Evolutionary conservation across 2,888 invertebrate species (phyloP).

Genomic region (Leptinotarsa peninsularis): DNA sequence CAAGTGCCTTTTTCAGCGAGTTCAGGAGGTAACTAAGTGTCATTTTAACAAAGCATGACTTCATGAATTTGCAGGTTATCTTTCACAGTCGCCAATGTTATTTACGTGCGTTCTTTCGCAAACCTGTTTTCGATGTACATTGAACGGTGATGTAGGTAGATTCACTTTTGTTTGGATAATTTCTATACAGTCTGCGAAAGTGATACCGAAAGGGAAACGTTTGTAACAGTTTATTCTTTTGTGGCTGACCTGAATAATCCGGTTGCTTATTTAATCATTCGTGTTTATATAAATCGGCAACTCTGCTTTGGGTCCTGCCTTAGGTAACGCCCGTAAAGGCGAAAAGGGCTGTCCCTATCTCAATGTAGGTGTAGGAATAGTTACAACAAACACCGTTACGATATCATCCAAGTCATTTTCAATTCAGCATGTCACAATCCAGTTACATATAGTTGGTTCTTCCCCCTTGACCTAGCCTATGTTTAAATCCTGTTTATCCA

Average conservation of each 20-base stretch:
- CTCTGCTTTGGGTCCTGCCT: constrained; percentile 55
- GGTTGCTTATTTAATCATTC: constrained; percentile 25
- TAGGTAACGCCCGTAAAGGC: constrained; percentile 61
- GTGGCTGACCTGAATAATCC: constrained; percentile 3
- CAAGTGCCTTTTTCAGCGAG: constrained; percentile 74
- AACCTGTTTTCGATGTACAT: constrained; percentile 45
- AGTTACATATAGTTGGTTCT: constrained; percentile 1
- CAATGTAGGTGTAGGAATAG: constrained; percentile 41
- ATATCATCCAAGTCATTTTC: not conserved
- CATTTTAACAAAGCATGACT: constrained; percentile 45
- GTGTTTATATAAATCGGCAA: constrained; percentile 51
- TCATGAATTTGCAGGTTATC: constrained; percentile 57
- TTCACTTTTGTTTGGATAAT: constrained; percentile 53
- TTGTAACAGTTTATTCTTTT: not conserved
- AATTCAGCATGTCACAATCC: not conserved
- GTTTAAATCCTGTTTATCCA: constrained; percentile 57
- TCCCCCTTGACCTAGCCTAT: constrained; percentile 53
- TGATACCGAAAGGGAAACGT: constrained; percentile 50
- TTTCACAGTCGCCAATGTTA: constrained; percentile 35
- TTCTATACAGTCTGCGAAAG: constrained; percentile 48
- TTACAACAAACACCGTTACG: constrained; percentile 10
- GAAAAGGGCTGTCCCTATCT: constrained; percentile 49
- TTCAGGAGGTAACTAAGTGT: constrained; percentile 69
- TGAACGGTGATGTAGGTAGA: constrained; percentile 47
- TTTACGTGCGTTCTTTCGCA: constrained; percentile 38